A percentile compares a stretch with the other conserved stretches of the same genome.
Conservation (phyloP, 2,797 vertebrate species). For the Poecilia wingei region DNA sequence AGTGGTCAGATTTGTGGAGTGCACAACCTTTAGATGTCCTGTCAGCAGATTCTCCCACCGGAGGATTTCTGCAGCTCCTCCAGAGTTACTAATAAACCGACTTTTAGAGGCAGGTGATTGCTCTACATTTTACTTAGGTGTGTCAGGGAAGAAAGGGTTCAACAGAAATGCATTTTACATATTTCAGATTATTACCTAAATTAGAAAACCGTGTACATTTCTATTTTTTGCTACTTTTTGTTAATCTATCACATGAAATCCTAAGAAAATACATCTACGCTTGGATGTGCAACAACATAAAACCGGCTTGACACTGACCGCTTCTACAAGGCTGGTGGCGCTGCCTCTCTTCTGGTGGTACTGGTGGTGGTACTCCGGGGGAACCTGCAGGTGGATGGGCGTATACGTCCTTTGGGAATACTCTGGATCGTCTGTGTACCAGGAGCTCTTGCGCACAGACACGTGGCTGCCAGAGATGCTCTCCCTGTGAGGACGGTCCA, state of each 20-base stretch:
- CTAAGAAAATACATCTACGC: not conserved
- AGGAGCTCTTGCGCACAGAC: constrained; percentile 93
- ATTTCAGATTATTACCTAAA: not conserved
- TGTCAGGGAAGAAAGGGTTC: not conserved
- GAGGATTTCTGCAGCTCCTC: not conserved
- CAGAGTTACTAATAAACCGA: not conserved
- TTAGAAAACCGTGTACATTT: not conserved
- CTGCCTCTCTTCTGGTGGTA: constrained; percentile 97
- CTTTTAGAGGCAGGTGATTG: not conserved
- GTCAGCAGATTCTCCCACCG: not conserved
- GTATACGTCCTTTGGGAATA: constrained; percentile 91
- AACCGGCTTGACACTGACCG: constrained; percentile 83
- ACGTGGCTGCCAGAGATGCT: constrained; percentile 89
- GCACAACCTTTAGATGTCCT: not conserved
- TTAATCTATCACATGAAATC: not conserved
- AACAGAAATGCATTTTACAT: not conserved
- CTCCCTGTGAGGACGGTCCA: constrained; percentile 87
- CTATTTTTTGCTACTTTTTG: not conserved
- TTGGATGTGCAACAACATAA: not conserved
- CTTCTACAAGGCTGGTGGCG: constrained; percentile 96
- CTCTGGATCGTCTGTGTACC: constrained; percentile 96
- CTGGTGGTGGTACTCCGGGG: constrained; percentile 90
- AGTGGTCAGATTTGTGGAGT: not conserved
- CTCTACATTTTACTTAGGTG: not conserved
- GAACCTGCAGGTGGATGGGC: constrained; percentile 91